Evolutionary conservation across 2,888 invertebrate species (phyloP).

Genomic region (Stenolophus ochropezus): DNA sequence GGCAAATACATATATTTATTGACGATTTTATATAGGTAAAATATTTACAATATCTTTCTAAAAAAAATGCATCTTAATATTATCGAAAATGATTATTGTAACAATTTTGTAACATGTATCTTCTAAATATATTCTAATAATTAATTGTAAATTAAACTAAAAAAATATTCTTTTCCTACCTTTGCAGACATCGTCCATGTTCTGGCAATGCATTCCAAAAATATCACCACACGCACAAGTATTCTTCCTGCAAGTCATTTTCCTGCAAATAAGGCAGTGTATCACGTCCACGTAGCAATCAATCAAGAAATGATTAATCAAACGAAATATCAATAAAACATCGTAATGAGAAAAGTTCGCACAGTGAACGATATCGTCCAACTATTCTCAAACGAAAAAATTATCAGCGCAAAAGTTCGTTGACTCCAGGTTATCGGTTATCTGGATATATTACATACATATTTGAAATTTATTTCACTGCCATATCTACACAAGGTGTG

Average conservation of each 20-base stretch:
- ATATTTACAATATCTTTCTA: too few relatives aligned
- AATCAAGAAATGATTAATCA: background rate
- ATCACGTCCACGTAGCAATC: background rate
- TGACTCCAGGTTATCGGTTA: conserved; percentile 43
- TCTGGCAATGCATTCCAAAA: background rate
- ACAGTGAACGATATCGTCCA: conserved; percentile 19
- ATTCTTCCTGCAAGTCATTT: background rate
- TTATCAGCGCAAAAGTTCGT: conserved; percentile 38
- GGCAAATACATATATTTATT: too few relatives aligned
- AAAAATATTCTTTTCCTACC: background rate
- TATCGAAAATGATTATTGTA: too few relatives aligned
- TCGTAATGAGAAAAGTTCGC: conserved; percentile 10
- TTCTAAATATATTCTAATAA: too few relatives aligned
- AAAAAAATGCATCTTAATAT: too few relatives aligned
- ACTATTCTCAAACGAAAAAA: conserved; percentile 22
- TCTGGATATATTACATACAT: conserved; percentile 42
- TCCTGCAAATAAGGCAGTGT: background rate
- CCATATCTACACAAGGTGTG: too few relatives aligned
- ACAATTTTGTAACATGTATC: too few relatives aligned
- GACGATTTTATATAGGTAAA: too few relatives aligned
- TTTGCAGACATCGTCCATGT: background rate
- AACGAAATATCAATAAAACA: background rate
- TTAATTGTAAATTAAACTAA: too few relatives aligned
- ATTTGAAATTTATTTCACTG: conserved; percentile 31
- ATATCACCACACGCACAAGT: background rate